Conservation (phyloP, 2,113 vertebrate genomes). For the Pongo pygmaeus region DNA sequence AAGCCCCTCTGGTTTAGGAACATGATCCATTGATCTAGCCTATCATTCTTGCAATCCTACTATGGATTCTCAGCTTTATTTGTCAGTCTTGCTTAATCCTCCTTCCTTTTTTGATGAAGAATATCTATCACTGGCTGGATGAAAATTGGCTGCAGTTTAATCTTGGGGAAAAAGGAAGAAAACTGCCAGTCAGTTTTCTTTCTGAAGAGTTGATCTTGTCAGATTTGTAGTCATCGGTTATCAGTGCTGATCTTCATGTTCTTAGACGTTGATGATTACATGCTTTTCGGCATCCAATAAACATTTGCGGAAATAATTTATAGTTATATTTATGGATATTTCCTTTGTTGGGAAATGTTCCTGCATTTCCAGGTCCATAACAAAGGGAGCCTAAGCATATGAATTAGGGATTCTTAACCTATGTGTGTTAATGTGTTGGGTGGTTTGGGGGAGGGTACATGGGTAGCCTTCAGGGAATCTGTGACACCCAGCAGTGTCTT, state of each 20-base stretch:
- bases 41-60: neutral
- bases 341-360: neutral
- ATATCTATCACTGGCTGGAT: neutral
- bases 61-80: slow-evolving; percentile 23
- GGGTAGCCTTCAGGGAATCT: neutral
- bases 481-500: neutral
- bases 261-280: neutral
- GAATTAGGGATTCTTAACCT: neutral
- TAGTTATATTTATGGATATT: neutral
- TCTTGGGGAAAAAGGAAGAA: neutral
- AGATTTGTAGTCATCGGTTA: neutral
- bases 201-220: neutral
- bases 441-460: neutral
- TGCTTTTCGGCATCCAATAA: neutral
- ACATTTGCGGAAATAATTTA: slow-evolving; percentile 37
- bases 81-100: slow-evolving; percentile 36
- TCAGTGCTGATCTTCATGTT: neutral
- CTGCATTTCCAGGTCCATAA: neutral
- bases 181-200: neutral
- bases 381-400: neutral
- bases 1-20: slow-evolving; percentile 30
- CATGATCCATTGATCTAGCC: slow-evolving; percentile 42
- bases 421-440: neutral
- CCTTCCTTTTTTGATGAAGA: slow-evolving; percentile 53
- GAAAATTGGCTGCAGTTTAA: slow-evolving; percentile 43